These are phyloP conservation scores for Archegozetes longisetosus DNA, from an alignment of 1,140 invertebrate genomes.

Conservation along the genomic window DNA sequence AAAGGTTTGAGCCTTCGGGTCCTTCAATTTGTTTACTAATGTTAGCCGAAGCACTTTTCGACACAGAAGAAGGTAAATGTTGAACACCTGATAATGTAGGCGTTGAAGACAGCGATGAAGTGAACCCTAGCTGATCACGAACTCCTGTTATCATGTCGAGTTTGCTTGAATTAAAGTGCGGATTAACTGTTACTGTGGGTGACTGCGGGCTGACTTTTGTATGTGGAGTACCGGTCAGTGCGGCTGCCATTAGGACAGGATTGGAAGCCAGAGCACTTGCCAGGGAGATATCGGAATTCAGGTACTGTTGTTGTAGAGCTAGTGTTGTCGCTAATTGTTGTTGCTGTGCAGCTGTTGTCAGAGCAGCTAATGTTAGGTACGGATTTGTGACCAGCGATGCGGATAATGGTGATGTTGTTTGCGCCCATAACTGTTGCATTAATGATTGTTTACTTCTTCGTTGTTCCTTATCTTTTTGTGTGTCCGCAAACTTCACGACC, in stretches of 20 bases:
- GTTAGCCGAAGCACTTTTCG: no score
- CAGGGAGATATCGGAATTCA: background rate
- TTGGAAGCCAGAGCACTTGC: background rate
- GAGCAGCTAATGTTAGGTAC: background rate
- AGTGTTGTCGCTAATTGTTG: background rate
- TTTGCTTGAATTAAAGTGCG: background rate
- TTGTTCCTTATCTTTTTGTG: constrained; percentile 5
- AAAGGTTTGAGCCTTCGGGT: constrained; percentile 21
- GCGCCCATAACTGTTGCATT: background rate
- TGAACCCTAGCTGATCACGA: background rate
- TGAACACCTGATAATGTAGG: background rate
- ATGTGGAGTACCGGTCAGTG: background rate
- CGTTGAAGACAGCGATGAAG: background rate
- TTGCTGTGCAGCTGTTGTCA: constrained; percentile 2
- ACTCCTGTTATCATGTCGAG: background rate
- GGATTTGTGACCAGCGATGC: background rate
- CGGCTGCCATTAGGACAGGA: background rate
- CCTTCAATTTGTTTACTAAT: constrained; percentile 20
- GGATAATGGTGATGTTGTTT: background rate
- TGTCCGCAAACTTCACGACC: constrained; percentile 8
- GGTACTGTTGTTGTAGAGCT: background rate
- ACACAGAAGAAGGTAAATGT: background rate
- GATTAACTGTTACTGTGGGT: background rate
- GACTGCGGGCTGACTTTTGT: background rate
- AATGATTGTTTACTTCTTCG: background rate